phyloP scores from a whole-genome alignment of 2,888 invertebrate species.

The Drosophila longiperda region DNA sequence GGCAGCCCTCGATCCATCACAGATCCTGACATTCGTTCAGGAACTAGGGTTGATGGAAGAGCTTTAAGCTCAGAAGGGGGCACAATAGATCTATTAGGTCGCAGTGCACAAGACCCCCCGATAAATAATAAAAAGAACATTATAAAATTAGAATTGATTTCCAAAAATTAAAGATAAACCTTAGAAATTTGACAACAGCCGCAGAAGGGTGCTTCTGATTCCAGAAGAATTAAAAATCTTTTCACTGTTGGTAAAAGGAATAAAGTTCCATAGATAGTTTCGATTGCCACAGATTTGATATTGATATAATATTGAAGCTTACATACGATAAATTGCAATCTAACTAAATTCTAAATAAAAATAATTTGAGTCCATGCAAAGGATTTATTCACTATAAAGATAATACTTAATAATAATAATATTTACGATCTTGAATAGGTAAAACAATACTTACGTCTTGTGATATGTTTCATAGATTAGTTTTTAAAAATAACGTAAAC shows the following conservation, averaged over 20 bases:
- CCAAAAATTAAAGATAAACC: no score
- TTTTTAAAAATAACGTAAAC: not conserved
- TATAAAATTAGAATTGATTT: not conserved
- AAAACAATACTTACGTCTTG: not conserved
- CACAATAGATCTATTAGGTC: no score
- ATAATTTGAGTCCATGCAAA: not conserved
- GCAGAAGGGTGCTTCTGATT: not conserved
- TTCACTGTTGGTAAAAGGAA: not conserved
- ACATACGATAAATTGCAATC: not conserved
- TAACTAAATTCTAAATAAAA: not conserved
- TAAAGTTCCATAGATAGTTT: not conserved
- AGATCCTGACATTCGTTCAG: no score
- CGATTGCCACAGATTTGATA: no score
- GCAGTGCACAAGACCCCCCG: no score
- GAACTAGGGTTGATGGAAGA: no score
- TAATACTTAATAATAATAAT: accelerated
- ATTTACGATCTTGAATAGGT: not conserved
- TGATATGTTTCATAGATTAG: not conserved
- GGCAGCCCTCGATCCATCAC: no score
- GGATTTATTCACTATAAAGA: not conserved
- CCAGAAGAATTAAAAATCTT: not conserved
- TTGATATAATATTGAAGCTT: not conserved
- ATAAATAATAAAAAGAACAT: no score
- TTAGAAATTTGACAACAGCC: not conserved
- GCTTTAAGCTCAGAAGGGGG: no score